Evolutionary conservation across 2,113 vertebrate genomes (phyloP), one percentile per base, ranked within the genome.

Genomic region (Conger conger): DNA sequence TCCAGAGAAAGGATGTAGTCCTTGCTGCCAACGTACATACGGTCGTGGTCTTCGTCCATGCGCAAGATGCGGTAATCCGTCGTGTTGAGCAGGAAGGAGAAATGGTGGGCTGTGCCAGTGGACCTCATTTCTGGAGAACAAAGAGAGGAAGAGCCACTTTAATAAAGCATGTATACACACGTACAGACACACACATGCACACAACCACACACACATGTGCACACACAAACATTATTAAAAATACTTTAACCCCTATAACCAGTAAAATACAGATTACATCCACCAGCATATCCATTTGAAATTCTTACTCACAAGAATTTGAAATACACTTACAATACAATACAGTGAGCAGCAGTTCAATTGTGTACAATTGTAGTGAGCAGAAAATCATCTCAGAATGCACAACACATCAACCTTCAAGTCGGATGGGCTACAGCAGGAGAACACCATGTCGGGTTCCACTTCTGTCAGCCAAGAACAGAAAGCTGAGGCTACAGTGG

Each of bases 1-100:
- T 99, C 98, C 94, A 99, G 92, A 0, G 98, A 99, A 40, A 99
- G 96, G 91, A 99, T 94, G 0, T 98, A 99, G 94, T 99, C 98
- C 93, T 99, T 99, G 96, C 98, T 98, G 92, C 98, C 98, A 93
- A 99, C 97, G 0, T 99, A 99, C 98, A 99, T 99, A 89, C 98
- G 97, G 93, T 99, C 98, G 0, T 99, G 98, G 94, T 99, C 98
- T 90, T 99, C 98, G 0, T 99, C 98, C 95, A 99, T 99, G 83
- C 97, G 95, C 83, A 99, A 94, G 91, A 99, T 99, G 54, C 98
- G 96, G 90, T 99, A 99, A 92, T 99, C 98, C 0, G 97, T 98
- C 0, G 97, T 98, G 93, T 99, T 99, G 86, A 99, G 97, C 91
- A 99, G 93, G 92, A 99, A 99, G 93, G 96, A 97, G 94, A 99